Evolutionary conservation across 2,888 invertebrate genomes (phyloP).

Genomic region (Drosophila siamana): DNA sequence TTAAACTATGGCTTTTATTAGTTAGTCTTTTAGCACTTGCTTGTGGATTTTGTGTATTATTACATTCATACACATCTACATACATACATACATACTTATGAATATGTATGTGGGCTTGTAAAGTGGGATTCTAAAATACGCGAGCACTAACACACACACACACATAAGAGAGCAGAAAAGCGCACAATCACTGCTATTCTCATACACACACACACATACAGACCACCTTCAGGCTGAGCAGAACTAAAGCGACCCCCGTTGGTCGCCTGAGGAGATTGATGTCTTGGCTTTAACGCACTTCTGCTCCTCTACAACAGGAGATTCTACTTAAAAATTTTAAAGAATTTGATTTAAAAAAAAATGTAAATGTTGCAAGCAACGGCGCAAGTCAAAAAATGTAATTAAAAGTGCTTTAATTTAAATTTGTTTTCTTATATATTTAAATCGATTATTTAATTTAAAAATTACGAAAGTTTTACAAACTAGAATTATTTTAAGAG

Average conservation of each 20-base stretch:
- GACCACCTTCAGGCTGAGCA: conserved; percentile 18
- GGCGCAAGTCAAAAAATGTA: too few relatives aligned
- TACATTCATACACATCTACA: conserved; percentile 7
- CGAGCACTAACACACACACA: conserved; percentile 17
- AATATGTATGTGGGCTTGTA: conserved; percentile 8
- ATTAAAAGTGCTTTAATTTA: too few relatives aligned
- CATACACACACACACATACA: conserved; percentile 14
- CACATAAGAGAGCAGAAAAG: neutral
- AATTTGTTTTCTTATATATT: too few relatives aligned
- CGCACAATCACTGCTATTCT: conserved; percentile 16
- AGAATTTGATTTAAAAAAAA: neutral
- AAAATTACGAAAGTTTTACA: too few relatives aligned
- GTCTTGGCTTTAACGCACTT: conserved; percentile 6
- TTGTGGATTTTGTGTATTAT: conserved; percentile 15
- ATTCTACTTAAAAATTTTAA: neutral
- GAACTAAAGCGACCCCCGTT: conserved; percentile 37
- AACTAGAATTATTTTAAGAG: too few relatives aligned
- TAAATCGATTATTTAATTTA: too few relatives aligned
- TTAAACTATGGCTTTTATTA: neutral
- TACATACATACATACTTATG: conserved; percentile 10
- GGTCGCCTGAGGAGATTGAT: conserved; percentile 15
- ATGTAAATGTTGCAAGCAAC: neutral
- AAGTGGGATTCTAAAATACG: conserved; percentile 26
- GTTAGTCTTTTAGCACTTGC: conserved; percentile 35
- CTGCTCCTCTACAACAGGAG: conserved; percentile 14